These are phyloP conservation scores for Scleropages formosus DNA, from an alignment of 2,797 vertebrate species.

Conservation along the genomic window DNA sequence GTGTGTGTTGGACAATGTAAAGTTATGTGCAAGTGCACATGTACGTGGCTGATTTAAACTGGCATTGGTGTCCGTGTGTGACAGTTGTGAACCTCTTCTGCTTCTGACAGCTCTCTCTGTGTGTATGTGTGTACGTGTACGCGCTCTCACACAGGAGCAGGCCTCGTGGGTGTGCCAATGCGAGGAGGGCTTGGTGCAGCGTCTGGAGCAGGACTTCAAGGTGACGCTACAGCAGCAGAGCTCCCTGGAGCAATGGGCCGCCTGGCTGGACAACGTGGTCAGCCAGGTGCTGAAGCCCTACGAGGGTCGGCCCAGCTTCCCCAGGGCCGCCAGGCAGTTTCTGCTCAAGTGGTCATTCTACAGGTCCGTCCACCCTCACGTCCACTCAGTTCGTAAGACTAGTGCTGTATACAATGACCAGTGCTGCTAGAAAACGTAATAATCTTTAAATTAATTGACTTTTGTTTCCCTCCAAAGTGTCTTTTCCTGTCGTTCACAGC, in stretches of 20 bases:
- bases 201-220: conserved; percentile 97
- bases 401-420: too few relatives aligned
- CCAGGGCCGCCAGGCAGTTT: conserved; percentile 91
- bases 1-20: not conserved
- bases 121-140: not conserved
- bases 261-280: conserved; percentile 92
- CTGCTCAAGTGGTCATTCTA: conserved; percentile 98
- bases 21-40: not conserved
- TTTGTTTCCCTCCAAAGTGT: too few relatives aligned
- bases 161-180: conserved; percentile 99
- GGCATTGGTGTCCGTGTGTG: not conserved
- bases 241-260: conserved; percentile 96
- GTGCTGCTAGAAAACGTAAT: too few relatives aligned
- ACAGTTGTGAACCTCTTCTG: too few relatives aligned
- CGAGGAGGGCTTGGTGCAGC: conserved; percentile 90
- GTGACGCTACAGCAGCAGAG: conserved; percentile 95
- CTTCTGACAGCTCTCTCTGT: not conserved
- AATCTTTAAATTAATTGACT: too few relatives aligned
- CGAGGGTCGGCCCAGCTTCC: conserved; percentile 85
- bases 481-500: too few relatives aligned
- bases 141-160: conserved; percentile 76
- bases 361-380: conserved; percentile 64
- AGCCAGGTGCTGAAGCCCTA: conserved; percentile 91
- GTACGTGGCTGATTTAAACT: too few relatives aligned
- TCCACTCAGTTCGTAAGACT: too few relatives aligned